Conservation (phyloP, 2,888 invertebrate species). For the Polyploca ridens region DNA sequence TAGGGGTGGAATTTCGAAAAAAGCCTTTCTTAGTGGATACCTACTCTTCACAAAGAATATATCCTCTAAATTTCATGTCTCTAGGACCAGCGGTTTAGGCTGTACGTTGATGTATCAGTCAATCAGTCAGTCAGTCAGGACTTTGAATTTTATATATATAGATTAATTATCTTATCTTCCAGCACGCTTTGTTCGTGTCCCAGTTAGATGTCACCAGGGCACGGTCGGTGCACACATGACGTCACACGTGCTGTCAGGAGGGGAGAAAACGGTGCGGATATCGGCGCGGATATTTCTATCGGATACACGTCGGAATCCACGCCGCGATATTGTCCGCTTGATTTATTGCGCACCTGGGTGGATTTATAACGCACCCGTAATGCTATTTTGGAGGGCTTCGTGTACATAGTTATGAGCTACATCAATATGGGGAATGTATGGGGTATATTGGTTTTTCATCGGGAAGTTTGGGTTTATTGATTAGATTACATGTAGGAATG, state of each 20-base stretch:
- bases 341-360: constrained; percentile 17
- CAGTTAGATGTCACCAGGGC: neutral
- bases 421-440: neutral
- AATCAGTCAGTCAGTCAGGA: too few species aligned
- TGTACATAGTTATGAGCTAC: constrained; percentile 5
- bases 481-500: neutral
- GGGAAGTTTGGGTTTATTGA: neutral
- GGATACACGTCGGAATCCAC: constrained; percentile 10
- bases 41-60: too few species aligned
- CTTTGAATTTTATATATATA: too few species aligned
- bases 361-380: constrained; percentile 15
- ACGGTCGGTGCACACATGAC: neutral
- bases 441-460: neutral
- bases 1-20: too few species aligned
- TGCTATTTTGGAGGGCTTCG: constrained; percentile 14
- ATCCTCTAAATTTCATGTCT: too few species aligned
- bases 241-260: neutral
- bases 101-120: too few species aligned
- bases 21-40: too few species aligned
- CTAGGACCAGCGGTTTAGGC: too few species aligned
- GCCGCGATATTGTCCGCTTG: constrained; percentile 14
- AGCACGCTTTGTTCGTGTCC: too few species aligned
- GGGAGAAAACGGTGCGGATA: neutral
- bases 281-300: constrained; percentile 13
- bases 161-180: too few species aligned